These are phyloP conservation scores for Uria aalge DNA, from an alignment of 2,113 vertebrate species.

Conservation along the genomic window DNA sequence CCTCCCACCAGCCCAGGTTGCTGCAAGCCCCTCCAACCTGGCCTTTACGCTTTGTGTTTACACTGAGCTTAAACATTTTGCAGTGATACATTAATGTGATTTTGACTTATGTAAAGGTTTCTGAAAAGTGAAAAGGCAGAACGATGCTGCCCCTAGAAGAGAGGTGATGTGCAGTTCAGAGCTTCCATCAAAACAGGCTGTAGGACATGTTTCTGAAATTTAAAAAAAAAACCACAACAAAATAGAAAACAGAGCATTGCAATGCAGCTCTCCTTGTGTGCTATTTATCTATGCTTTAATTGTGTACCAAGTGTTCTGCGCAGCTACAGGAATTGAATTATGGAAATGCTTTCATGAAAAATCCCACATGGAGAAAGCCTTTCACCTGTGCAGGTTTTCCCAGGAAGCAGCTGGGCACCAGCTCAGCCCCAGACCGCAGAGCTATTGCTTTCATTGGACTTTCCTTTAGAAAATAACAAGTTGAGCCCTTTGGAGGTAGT, in stretches of 20 bases:
- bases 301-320: fast-evolving
- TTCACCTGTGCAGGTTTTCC: not conserved
- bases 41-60: not conserved
- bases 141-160: fast-evolving
- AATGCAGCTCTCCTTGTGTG: fast-evolving
- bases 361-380: not conserved
- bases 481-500: not conserved
- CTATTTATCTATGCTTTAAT: fast-evolving
- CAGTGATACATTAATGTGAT: not conserved
- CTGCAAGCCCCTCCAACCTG: not conserved
- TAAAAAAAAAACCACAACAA: fast-evolving
- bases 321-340: fast-evolving
- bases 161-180: not conserved
- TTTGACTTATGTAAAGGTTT: not conserved
- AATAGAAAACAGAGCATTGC: fast-evolving
- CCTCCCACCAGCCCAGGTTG: not conserved
- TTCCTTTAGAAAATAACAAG: not conserved
- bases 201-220: fast-evolving
- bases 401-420: not conserved
- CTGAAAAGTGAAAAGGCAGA: not conserved
- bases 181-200: not conserved
- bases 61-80: not conserved
- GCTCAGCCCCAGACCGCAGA: not conserved
- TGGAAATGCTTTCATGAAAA: not conserved
- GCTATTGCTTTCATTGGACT: not conserved